These are phyloP conservation scores for Pectinophora gossypiella DNA, from an alignment of 1,140 invertebrate species.

Conservation along the genomic window DNA sequence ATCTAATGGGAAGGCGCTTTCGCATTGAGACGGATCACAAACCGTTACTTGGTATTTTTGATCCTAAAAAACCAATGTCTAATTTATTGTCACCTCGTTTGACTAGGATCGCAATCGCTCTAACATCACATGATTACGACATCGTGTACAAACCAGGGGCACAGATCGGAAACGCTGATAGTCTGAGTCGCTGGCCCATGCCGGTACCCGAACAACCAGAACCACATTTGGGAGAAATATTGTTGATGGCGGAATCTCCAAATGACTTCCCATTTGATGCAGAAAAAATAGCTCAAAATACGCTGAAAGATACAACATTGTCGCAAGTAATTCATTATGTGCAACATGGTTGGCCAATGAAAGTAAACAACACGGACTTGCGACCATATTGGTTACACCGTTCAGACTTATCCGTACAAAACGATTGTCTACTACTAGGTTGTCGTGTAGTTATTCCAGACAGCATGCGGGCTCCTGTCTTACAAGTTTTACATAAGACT, in stretches of 20 bases:
- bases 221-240: no score
- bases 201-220: no score
- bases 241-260: no score
- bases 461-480: neutral
- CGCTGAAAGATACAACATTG: no score
- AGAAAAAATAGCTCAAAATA: no score
- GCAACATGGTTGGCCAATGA: no score
- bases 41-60: conserved; percentile 62
- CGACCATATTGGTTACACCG: no score
- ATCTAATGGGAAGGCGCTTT: conserved; percentile 26
- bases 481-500: conserved; percentile 34
- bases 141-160: conserved; percentile 30
- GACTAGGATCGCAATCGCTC: no score
- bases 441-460: conserved; percentile 21
- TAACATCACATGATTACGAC: conserved; percentile 25
- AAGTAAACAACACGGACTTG: no score
- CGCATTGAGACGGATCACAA: conserved; percentile 58
- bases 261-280: no score
- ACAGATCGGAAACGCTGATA: conserved; percentile 32
- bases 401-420: conserved; percentile 21
- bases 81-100: conserved; percentile 39
- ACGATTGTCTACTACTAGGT: conserved; percentile 22
- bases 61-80: conserved; percentile 36
- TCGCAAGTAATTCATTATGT: no score
- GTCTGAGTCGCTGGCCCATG: no score